Evolutionary conservation across 2,113 vertebrate species (phyloP), one percentile per base, ranked within the genome.

Genomic region (Myodes glareolus): DNA sequence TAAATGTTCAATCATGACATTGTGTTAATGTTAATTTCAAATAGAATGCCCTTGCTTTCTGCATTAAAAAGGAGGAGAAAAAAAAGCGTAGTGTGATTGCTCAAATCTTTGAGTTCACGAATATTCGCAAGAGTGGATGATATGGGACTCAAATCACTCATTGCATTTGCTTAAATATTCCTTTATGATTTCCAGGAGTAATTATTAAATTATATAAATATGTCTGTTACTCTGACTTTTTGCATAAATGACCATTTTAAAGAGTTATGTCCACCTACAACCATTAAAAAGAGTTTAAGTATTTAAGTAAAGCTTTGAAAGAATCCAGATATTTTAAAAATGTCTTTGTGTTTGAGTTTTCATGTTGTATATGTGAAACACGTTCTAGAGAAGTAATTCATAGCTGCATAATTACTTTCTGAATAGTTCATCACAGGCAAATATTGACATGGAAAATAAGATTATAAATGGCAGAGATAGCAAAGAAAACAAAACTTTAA

Each of bases 1-100:
- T 89, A 96, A 96, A 93, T 84, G 88, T 68, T 96, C 91, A 94
- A 47, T 97, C 89, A 94, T 96, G 91, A 97, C 82, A 94, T 96
- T 97, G 73, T 91, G 45, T 91, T 97, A 95, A 97, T 96, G 81
- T 94, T 97, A 93, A 95, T 98, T 97, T 98, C 90, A 96, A 97
- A 97, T 86, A 97, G 76, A 95, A 76, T 96, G 63, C 75, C 89
- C 68, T 96, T 97, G 89, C 63, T 96, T 98, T 97, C 87, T 87
- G 96, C 70, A 90, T 88, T 70, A 97, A 97, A 97, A 97, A 72
- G 89, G 33, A 97, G 89, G 45, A 97, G 21, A 29, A 50, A 80
- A 97, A 21, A 25, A 16, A 23, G 67, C 90, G 96, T 82, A 50
- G 87, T 87, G 86, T 94, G 77, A 91, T 96, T 96, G 82, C 95